Base-by-base conservation (phyloP, 2,797 vertebrate genomes). In the Malurus leucopterus region DNA sequence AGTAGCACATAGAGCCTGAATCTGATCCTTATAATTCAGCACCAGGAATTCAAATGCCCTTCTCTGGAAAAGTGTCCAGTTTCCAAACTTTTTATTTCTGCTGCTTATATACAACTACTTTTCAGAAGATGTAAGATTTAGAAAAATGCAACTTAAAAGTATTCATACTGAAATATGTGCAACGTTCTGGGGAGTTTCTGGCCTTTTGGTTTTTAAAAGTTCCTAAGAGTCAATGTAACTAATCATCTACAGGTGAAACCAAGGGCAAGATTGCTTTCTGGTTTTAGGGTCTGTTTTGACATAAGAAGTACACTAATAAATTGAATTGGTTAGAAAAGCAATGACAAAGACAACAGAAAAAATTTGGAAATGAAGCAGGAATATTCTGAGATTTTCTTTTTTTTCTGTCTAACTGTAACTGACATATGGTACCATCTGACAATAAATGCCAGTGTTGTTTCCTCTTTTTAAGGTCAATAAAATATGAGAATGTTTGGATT, bases 341-440 rank as follows among this genome's bases (percentile, higher is more conserved):
- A 53, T 40, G 63, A 81, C 50, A 76, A 86, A 88, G 44, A 50
- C 34, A 91, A 67, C 19, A 78, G 36, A 55, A 84, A 72, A 84
- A n/a, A 64, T 44, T 6, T 67, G 54, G 78, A 91, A 90, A 50
- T 46, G 1, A 74, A 79, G 19, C 27, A 88, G 62, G 75, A 90
- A 84, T 34, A 78, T 81, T 85, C 32, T 51, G 86, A 73, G 29
- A 36, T 71, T 65, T 90, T 70, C 64, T 40, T 67, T 41, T 59
- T 63, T 86, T 84, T 89, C 58, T 54, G 14, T 85, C 69, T 75
- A 90, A 71, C 47, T 69, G n/a, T 85, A 89, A 89, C 70, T 89
- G 50, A 36, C 64, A 84, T 68, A 73, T 63, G 53, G 29, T 62
- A 77, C 15, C 1, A 27, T 70, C 67, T 69, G 59, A 88, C 84